These are phyloP conservation scores for Stichopus horrens DNA, from an alignment of 53 echinoderm and acorn worm genomes.

Conservation along the genomic window DNA sequence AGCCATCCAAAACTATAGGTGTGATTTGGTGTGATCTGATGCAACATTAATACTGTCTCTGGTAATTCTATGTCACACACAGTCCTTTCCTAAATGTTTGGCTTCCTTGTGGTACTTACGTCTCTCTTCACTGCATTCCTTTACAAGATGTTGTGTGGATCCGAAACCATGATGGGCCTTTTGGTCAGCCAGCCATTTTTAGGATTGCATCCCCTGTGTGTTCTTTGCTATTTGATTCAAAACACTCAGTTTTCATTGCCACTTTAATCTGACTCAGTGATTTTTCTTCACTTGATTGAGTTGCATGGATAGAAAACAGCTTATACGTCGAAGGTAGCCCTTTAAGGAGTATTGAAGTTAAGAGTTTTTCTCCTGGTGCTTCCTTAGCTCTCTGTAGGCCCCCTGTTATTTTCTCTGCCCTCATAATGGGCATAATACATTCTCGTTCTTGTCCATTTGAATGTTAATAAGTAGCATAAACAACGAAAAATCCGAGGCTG, in stretches of 20 bases:
- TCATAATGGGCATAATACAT: slow-evolving; percentile 41
- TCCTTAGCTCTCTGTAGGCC: slow-evolving; percentile 1
- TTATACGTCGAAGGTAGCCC: not conserved
- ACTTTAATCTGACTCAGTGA: not conserved
- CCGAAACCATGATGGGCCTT: not conserved
- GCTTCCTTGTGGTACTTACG: slow-evolving; percentile 35
- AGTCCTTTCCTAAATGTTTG: slow-evolving; percentile 32
- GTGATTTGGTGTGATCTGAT: too few relatives aligned
- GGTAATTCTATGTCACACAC: not conserved
- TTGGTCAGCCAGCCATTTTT: not conserved
- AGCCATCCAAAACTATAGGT: too few relatives aligned
- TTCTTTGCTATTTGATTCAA: not conserved
- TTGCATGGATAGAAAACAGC: slow-evolving; percentile 3
- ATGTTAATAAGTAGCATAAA: slow-evolving; percentile 35
- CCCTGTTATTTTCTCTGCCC: slow-evolving; percentile 35
- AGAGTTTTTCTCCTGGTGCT: not conserved
- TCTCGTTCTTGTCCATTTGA: slow-evolving; percentile 28
- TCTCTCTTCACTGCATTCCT: slow-evolving; percentile 9
- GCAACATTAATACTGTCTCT: slow-evolving; percentile 9
- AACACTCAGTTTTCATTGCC: slow-evolving; percentile 4
- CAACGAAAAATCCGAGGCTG: slow-evolving; percentile 20
- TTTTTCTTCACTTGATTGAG: not conserved
- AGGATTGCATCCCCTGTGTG: slow-evolving; percentile 4
- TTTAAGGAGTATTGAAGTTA: slow-evolving; percentile 3
- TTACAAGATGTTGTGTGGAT: not conserved